Evolutionary conservation across 2,797 vertebrate genomes (phyloP).

Genomic region (Petrocephalus schoutedeni): DNA sequence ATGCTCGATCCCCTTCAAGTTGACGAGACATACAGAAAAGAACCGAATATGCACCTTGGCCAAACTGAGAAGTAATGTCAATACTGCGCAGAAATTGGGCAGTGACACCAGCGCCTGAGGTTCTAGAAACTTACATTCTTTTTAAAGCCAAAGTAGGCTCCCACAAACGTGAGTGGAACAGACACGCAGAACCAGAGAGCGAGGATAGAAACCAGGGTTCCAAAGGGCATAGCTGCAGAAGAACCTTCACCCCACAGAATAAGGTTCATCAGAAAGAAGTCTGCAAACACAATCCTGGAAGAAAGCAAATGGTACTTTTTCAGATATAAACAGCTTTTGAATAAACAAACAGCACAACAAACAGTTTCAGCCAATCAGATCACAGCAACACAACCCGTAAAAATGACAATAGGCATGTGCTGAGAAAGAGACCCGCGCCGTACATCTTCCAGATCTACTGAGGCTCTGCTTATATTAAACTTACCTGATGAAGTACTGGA

Average conservation of each 20-base stretch:
- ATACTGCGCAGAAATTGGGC: neutral
- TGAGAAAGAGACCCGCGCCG: neutral
- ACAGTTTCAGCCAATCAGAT: neutral
- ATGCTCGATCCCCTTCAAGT: slow-evolving; percentile 79
- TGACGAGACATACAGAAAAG: neutral
- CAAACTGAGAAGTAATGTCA: neutral
- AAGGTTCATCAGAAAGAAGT: slow-evolving; percentile 93
- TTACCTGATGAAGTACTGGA: neutral
- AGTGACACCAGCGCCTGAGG: neutral
- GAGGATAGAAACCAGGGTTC: slow-evolving; percentile 86
- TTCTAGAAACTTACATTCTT: slow-evolving; percentile 72
- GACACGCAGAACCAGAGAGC: slow-evolving; percentile 95
- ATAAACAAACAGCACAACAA: neutral
- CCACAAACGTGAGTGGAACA: slow-evolving; percentile 85
- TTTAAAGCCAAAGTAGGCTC: slow-evolving; percentile 93
- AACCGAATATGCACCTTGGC: neutral
- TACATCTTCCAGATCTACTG: neutral
- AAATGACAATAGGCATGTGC: neutral
- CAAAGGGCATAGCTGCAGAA: slow-evolving; percentile 89
- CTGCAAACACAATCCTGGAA: slow-evolving; percentile 84
- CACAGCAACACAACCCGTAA: neutral
- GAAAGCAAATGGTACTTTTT: neutral
- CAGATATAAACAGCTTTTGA: neutral
- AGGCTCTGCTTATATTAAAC: neutral
- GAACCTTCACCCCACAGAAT: slow-evolving; percentile 94